These are phyloP conservation scores for Rotaria socialis DNA, from an alignment of 2,888 invertebrate species.

Conservation along the genomic window DNA sequence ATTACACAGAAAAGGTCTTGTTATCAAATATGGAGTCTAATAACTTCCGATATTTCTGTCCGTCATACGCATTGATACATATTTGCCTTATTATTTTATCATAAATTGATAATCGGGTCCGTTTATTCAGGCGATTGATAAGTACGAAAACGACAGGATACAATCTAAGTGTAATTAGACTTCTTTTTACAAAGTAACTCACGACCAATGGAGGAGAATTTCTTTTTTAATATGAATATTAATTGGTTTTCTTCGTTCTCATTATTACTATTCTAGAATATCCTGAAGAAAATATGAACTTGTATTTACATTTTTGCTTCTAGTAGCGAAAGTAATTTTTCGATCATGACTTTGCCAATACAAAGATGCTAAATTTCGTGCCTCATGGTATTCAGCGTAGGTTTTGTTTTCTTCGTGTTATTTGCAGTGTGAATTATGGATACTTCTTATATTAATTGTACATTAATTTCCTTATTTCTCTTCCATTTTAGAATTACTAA, in stretches of 20 bases:
- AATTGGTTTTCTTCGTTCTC: neutral
- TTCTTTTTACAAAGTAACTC: neutral
- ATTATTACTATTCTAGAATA: neutral
- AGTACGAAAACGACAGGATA: neutral
- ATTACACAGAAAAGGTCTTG: neutral
- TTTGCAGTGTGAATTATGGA: neutral
- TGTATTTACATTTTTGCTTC: neutral
- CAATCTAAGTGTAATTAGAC: neutral
- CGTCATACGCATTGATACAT: neutral
- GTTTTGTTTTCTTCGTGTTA: neutral
- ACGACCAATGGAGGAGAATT: neutral
- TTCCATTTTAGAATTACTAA: neutral
- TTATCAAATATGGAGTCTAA: neutral
- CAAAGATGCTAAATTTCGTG: neutral
- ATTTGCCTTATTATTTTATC: neutral
- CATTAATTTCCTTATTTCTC: neutral
- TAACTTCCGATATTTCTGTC: neutral
- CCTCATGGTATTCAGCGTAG: neutral
- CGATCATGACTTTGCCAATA: neutral
- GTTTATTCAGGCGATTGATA: neutral
- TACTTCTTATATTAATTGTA: neutral
- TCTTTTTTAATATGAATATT: neutral
- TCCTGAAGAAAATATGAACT: neutral
- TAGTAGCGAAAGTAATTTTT: neutral
- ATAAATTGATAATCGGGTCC: too few relatives aligned